Base-by-base conservation (phyloP, 2,888 invertebrate species). In the Apotomis turbidana region DNA sequence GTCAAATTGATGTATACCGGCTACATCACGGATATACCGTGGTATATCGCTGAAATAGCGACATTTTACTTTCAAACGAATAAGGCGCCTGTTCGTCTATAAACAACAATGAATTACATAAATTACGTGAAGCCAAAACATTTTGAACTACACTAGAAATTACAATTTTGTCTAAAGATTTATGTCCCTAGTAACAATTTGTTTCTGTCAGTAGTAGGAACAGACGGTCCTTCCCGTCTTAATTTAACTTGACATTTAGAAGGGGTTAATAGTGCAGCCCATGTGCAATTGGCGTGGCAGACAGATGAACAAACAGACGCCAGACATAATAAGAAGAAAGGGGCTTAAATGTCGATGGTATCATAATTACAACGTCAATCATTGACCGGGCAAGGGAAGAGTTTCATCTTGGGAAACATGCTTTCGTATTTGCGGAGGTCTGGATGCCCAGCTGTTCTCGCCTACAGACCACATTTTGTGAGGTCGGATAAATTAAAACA, bases 251-350 rank as follows among this genome's bases (percentile, higher is more conserved):
- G 76, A 78, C 78, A 78, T 77, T 69, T 76, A 71, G 68, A 52
- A 79, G 75, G 81, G 82, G 83, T 83, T 81, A 84, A 82, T 77
- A 77, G 78, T 76, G 79, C 77, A 49, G 49, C 9, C 49, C 9
- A 76, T 74, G 73, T 75, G 80, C 82, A 88, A 88, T 87, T 87
- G 85, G 76, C 77, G 75, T 80, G 78, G 81, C 84, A 82, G 81
- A 84, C 83, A 79, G 78, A 83, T 80, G 74, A 68, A 80, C 77
- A 71, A 57, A 73, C 78, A 76, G 64, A 66, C 67, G 74, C 63
- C 73, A 77, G 88, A 89, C 88, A 86, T 75, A 89, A 89, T 81
- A 88, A 84, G 77, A 83, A 75, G 75, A 81, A 70, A 13, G 46
- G 13, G 59, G 49, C 38, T 51, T 41, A 54, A 6, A 41, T 41